These are phyloP conservation scores for Eupithecia dodoneata DNA, from an alignment of 2,888 invertebrate genomes.

Conservation along the genomic window DNA sequence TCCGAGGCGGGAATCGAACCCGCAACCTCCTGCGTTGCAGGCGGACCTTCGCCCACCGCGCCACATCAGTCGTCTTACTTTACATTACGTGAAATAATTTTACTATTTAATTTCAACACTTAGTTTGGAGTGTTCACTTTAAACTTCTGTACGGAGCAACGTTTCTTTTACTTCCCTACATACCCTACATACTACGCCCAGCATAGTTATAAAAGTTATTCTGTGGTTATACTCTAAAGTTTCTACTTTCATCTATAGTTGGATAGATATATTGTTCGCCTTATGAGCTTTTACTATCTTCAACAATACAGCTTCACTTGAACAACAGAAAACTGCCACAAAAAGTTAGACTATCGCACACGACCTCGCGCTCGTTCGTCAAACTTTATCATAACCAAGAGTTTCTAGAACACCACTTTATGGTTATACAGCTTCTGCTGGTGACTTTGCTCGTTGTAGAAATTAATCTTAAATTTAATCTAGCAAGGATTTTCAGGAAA, in stretches of 20 bases:
- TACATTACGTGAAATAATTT: too few relatives aligned
- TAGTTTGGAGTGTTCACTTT: too few relatives aligned
- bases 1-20: too few relatives aligned
- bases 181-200: too few relatives aligned
- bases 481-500: not conserved
- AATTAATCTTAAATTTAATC: not conserved
- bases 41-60: too few relatives aligned
- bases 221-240: too few relatives aligned
- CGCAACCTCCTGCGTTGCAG: too few relatives aligned
- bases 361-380: not conserved
- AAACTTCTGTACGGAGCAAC: too few relatives aligned
- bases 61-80: too few relatives aligned
- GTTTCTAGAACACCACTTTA: conserved; percentile 4
- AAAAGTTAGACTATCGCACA: conserved; percentile 3
- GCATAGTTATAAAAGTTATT: too few relatives aligned
- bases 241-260: not conserved
- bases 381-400: conserved; percentile 10
- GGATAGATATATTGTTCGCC: not conserved
- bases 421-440: not conserved
- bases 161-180: too few relatives aligned
- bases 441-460: not conserved
- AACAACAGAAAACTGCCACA: conserved; percentile 9
- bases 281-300: not conserved
- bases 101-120: too few relatives aligned
- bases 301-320: conserved; percentile 2